phyloP scores from a whole-genome alignment of 2,113 vertebrate genomes.

The Oncorhynchus mykiss region DNA sequence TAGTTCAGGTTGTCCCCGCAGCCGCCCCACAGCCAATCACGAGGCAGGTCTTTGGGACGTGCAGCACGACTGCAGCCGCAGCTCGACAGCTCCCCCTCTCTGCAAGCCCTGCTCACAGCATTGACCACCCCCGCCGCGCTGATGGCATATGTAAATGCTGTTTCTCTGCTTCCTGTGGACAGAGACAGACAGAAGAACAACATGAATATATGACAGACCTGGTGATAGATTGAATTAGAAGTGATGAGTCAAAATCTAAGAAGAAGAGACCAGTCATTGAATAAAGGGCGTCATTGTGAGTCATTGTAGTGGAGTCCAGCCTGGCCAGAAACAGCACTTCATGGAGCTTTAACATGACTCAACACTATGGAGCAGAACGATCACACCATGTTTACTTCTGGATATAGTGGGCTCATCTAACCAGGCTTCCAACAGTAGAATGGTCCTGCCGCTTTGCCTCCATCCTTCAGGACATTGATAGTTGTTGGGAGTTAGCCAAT shows the following conservation, averaged over 20 bases:
- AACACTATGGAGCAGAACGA: too few relatives aligned
- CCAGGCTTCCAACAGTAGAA: too few relatives aligned
- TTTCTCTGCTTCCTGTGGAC: slow-evolving; percentile 90
- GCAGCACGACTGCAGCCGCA: slow-evolving; percentile 94
- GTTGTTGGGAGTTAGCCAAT: slow-evolving; percentile 59
- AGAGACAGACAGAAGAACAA: not conserved
- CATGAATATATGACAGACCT: not conserved
- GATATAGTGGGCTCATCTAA: too few relatives aligned
- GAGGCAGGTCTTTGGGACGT: slow-evolving; percentile 90
- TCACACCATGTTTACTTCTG: too few relatives aligned
- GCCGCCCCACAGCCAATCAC: slow-evolving; percentile 99
- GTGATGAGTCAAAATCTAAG: too few relatives aligned
- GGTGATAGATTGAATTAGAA: too few relatives aligned
- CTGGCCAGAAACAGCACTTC: too few relatives aligned
- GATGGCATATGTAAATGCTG: slow-evolving; percentile 94
- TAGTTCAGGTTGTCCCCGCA: slow-evolving; percentile 97
- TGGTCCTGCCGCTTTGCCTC: too few relatives aligned
- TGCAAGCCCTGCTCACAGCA: slow-evolving; percentile 93
- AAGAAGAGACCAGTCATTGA: not conserved
- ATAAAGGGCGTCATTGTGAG: too few relatives aligned
- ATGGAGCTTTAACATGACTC: too few relatives aligned
- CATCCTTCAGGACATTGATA: too few relatives aligned
- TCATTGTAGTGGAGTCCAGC: too few relatives aligned
- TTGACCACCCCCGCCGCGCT: slow-evolving; percentile 95
- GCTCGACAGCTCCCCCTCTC: slow-evolving; percentile 94